phyloP scores from a whole-genome alignment of 2,797 vertebrate genomes.

The Melanotaenia nigrans region DNA sequence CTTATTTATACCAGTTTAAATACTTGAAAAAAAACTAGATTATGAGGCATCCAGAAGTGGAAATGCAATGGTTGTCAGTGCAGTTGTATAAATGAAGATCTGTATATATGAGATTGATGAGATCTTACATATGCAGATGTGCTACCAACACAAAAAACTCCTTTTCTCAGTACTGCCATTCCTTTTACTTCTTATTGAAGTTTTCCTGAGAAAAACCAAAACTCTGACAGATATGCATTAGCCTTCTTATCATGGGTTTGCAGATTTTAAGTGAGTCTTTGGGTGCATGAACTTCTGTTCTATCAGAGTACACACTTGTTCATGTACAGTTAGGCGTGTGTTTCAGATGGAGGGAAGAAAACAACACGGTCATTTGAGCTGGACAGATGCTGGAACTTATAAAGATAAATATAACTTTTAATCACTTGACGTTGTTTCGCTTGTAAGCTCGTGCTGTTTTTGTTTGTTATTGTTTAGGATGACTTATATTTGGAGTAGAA shows the following conservation, averaged over 20 bases:
- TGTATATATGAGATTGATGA: not conserved
- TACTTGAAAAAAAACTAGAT: not conserved
- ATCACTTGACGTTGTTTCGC: not conserved
- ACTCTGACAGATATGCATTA: slow-evolving; percentile 17
- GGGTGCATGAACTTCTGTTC: slow-evolving; percentile 6
- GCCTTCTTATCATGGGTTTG: slow-evolving; percentile 48
- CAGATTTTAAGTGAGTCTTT: slow-evolving; percentile 44
- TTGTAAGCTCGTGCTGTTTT: not conserved
- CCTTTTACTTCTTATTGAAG: not conserved
- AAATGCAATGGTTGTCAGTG: not conserved
- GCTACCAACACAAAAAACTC: not conserved
- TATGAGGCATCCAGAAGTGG: not conserved
- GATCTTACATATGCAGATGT: slow-evolving; percentile 8
- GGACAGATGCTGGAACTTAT: not conserved
- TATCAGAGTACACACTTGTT: slow-evolving; percentile 36
- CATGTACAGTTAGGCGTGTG: slow-evolving; percentile 37
- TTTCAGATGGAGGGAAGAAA: slow-evolving; percentile 3
- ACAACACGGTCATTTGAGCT: not conserved
- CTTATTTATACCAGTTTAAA: not conserved
- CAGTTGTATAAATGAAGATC: not conserved
- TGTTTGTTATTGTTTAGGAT: not conserved
- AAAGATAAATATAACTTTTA: not conserved
- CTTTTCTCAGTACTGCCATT: not conserved
- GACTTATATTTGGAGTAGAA: not conserved
- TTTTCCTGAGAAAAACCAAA: slow-evolving; percentile 44